Evolutionary conservation across 2,888 invertebrate species (phyloP), one percentile per base, ranked within the genome.

Genomic region (Apamea epomidion): DNA sequence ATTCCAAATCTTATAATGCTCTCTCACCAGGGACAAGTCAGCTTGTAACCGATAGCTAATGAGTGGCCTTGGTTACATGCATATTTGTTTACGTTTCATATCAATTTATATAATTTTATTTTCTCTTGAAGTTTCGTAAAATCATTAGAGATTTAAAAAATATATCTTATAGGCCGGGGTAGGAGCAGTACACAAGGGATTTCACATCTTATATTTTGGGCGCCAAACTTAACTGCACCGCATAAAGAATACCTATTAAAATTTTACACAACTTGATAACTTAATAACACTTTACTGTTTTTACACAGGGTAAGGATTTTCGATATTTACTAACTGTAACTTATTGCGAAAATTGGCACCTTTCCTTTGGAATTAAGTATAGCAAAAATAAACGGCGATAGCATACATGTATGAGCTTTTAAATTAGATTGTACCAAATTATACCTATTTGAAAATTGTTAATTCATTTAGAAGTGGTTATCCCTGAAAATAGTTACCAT

Each of bases 401-500:
- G 73, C 82, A 71, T 75, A 76, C 74, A 76, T 81, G 81, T 81
- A 79, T 76, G 82, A 82, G 78, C 89, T 84, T 87, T 75, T 80
- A 48, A 86, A 87, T 87, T 78, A 82, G 76, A 82, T 71, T 88
- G 80, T 85, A 88, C 81, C 74, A 79, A 81, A 84, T 77, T 86
- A 72, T 81, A 82, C 69, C 79, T 84, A 83, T 88, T 87, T 81
- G 78, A 80, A 84, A 86, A 89, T 87, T 89, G 81, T 74, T 81
- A 84, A 84, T 89, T 91, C 88, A 87, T 91, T 91, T 93, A 94
- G 93, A 93, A 93, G 94, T 95, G 94, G 91, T 93, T 94, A 94
- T 96, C 97, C 97, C 97, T 96, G 96, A 95, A 93, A 96, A 96
- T 96, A 97, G 97, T 97, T 97, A 97, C 97, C 97, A 97, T 96